Evolutionary conservation across 2,113 vertebrate species (phyloP), one percentile per base, ranked within the genome.

Genomic region (Poecilia latipinna): DNA sequence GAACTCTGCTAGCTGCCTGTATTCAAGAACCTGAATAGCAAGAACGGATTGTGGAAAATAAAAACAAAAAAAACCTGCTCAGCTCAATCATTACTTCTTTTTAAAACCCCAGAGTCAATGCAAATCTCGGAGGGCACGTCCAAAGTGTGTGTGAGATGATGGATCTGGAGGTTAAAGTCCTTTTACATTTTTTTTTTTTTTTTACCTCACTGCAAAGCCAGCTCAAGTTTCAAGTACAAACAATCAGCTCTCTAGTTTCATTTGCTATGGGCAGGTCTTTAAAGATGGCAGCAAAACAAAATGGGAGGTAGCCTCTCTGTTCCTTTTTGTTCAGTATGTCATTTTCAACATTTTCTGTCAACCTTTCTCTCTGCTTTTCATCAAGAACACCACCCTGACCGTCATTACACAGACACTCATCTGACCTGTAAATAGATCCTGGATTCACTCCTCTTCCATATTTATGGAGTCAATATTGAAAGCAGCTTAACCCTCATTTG

Each of bases 211-310:
- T 85, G 76, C 78, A 78, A 80, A 73, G 77, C 78, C 81, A 82
- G 89, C 90, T 92, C 82, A 70, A 83, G 92, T 94, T 93, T 94
- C 91, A 87, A 93, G 78, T 87, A 90, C 92, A 88, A 75, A 90
- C 92, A 88, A 75, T 61, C 75, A 29, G 71, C 71, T 94, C 93
- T 94, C 92, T 65, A 65, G 90, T 94, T 94, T 88, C 93, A 91
- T 92, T 93, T 93, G 82, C 89, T 83, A 73, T 90, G 83, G 85
- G 86, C 78, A 84, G 70, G 78, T 68, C 81, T 75, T 70, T 13
- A 15, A 71, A 65, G 69, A 80, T 78, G 73, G 79, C 75, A 74
- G 70, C 64, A 72, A 76, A 83, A 84, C 15, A 64, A 28, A 78
- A 75, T 12, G 61, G 51, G 70, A 82, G 67, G 12, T 39, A 31